Conservation (phyloP, 2,113 vertebrate species). For the Microtus montanus region DNA sequence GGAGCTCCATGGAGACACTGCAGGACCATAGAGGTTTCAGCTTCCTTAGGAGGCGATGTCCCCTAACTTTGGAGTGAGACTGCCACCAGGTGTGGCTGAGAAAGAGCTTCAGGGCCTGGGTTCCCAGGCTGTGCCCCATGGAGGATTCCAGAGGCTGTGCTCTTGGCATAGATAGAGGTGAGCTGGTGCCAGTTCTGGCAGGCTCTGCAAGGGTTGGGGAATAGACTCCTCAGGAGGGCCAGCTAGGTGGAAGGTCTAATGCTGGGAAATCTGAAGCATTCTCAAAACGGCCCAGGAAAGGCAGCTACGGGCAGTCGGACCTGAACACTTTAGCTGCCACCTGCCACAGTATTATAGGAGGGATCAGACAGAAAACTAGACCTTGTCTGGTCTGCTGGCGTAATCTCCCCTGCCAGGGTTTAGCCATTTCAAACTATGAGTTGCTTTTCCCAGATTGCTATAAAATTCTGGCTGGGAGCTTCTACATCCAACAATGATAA, state of each 20-base stretch:
- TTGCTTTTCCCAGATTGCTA: background rate
- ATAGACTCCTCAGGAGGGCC: constrained; percentile 23
- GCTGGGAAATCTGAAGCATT: constrained; percentile 25
- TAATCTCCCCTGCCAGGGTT: background rate
- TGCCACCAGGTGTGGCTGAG: background rate
- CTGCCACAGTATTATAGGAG: background rate
- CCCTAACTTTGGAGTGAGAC: background rate
- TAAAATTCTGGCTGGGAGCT: background rate
- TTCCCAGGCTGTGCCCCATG: background rate
- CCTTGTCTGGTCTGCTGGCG: background rate
- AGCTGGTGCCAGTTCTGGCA: constrained; percentile 46
- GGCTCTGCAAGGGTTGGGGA: background rate
- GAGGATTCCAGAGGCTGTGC: constrained; percentile 60
- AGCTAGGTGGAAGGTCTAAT: constrained; percentile 58
- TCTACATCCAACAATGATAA: background rate
- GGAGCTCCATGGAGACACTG: background rate
- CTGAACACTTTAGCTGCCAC: background rate
- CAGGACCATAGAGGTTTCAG: background rate
- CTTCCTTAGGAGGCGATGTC: background rate
- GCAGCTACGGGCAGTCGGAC: background rate
- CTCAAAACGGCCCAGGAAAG: background rate
- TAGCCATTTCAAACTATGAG: background rate
- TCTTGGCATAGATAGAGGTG: background rate
- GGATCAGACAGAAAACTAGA: constrained; percentile 25
- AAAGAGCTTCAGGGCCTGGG: background rate